Evolutionary conservation across 2,888 invertebrate genomes (phyloP).

Genomic region (Asteroscopus sphinx): DNA sequence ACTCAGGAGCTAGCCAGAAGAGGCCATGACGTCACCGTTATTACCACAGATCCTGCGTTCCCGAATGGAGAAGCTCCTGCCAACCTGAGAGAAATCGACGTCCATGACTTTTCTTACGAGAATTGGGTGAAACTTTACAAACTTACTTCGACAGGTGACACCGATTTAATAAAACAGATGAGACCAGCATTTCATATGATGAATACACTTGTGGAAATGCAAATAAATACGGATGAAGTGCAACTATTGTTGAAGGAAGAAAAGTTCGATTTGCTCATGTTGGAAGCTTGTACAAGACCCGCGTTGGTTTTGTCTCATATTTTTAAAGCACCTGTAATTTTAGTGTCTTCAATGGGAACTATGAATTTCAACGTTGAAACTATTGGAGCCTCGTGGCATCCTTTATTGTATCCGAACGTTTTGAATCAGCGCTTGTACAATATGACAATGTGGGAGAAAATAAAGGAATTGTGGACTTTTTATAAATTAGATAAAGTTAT

Average conservation of each 20-base stretch:
- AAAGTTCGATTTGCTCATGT: constrained; percentile 63
- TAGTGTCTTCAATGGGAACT: constrained; percentile 64
- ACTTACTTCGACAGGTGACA: constrained; percentile 17
- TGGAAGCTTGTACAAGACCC: constrained; percentile 56
- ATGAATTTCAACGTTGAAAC: constrained; percentile 40
- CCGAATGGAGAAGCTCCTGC: constrained; percentile 51
- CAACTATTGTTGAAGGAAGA: constrained; percentile 56
- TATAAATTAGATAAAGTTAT: constrained; percentile 29
- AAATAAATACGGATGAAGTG: constrained; percentile 51
- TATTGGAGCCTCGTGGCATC: constrained; percentile 59
- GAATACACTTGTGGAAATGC: constrained; percentile 38
- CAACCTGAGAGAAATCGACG: constrained; percentile 75
- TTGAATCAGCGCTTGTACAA: constrained; percentile 53
- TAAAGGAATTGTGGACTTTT: constrained; percentile 47
- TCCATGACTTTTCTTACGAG: constrained; percentile 66
- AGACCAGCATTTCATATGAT: constrained; percentile 29
- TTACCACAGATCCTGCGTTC: constrained; percentile 73
- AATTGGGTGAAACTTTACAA: constrained; percentile 38
- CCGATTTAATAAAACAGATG: constrained; percentile 32
- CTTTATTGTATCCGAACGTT: constrained; percentile 59
- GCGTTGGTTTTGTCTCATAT: constrained; percentile 52
- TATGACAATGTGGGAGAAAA: constrained; percentile 65
- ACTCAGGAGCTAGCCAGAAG: constrained; percentile 69
- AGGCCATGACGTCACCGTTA: constrained; percentile 76
- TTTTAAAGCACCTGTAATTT: constrained; percentile 60